These are phyloP conservation scores for Xiphophorus birchmanni DNA, from an alignment of 2,797 vertebrate genomes.

Conservation along the genomic window DNA sequence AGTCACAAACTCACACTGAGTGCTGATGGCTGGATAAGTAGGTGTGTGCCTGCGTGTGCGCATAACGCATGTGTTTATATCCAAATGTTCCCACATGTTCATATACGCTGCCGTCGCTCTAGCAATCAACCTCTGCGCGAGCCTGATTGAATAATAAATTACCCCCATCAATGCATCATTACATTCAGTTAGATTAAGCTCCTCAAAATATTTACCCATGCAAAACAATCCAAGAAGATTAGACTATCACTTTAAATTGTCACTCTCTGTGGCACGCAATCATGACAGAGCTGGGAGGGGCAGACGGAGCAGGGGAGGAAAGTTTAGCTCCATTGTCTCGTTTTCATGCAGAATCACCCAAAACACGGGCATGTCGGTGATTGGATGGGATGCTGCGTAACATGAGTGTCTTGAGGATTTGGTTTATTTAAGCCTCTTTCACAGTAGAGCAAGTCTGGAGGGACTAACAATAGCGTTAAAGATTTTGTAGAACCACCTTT, in stretches of 20 bases:
- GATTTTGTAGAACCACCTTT: not conserved
- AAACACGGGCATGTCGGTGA: conserved; percentile 46
- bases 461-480: conserved; percentile 54
- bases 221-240: conserved; percentile 83
- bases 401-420: conserved; percentile 62
- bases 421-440: conserved; percentile 59
- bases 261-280: conserved; percentile 66
- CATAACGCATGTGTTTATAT: conserved; percentile 4
- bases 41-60: conserved; percentile 11
- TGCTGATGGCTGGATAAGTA: conserved; percentile 33
- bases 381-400: conserved; percentile 46
- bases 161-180: conserved; percentile 83
- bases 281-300: conserved; percentile 29
- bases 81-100: conserved; percentile 41
- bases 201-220: conserved; percentile 85
- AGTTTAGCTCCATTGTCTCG: conserved; percentile 48
- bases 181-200: conserved; percentile 81
- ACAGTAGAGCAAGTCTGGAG: conserved; percentile 53
- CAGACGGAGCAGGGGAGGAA: not conserved
- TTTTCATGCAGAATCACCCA: conserved; percentile 56
- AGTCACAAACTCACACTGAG: conserved; percentile 36
- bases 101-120: conserved; percentile 64
- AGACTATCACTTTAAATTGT: conserved; percentile 80
- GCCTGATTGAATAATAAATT: conserved; percentile 86
- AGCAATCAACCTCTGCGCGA: conserved; percentile 77